Conservation (phyloP, 2,113 vertebrate genomes). For the Engystomops pustulosus region DNA sequence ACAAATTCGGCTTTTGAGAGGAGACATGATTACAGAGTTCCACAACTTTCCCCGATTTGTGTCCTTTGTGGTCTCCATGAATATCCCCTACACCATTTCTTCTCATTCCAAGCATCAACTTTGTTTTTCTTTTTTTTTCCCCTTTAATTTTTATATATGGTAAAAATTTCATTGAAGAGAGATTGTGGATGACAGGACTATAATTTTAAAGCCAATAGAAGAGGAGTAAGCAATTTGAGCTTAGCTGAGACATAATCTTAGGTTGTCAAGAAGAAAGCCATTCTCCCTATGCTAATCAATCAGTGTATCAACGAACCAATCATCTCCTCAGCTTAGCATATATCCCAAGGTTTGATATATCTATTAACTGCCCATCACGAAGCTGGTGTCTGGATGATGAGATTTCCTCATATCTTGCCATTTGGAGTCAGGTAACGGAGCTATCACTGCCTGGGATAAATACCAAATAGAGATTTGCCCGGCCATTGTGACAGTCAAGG, state of each 20-base stretch:
- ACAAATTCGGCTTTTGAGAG: conserved; percentile 32
- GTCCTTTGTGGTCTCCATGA: conserved; percentile 69
- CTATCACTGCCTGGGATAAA: conserved; percentile 97
- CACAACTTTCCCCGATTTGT: conserved; percentile 56
- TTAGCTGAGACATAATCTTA: conserved; percentile 92
- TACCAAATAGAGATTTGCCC: conserved; percentile 95
- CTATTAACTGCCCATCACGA: conserved; percentile 95
- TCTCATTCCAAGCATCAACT: conserved; percentile 75
- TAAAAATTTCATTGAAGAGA: conserved; percentile 95
- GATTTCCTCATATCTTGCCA: conserved; percentile 91
- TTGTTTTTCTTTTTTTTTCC: conserved; percentile 70
- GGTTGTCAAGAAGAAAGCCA: conserved; percentile 96
- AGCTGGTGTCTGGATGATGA: conserved; percentile 85
- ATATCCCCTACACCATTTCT: conserved; percentile 80
- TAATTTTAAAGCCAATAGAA: conserved; percentile 96
- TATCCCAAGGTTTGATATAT: conserved; percentile 96
- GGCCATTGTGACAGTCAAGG: conserved; percentile 88
- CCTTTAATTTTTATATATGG: conserved; percentile 98
- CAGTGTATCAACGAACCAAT: conserved; percentile 90
- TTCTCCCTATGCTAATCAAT: conserved; percentile 99
- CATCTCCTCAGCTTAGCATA: conserved; percentile 94
- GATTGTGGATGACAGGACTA: conserved; percentile 97
- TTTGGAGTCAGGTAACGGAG: conserved; percentile 93
- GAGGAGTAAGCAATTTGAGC: conserved; percentile 95
- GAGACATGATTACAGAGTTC: conserved; percentile 70